These are phyloP conservation scores for Psilopogon haemacephalus DNA, from an alignment of 2,113 vertebrate species.

Conservation along the genomic window DNA sequence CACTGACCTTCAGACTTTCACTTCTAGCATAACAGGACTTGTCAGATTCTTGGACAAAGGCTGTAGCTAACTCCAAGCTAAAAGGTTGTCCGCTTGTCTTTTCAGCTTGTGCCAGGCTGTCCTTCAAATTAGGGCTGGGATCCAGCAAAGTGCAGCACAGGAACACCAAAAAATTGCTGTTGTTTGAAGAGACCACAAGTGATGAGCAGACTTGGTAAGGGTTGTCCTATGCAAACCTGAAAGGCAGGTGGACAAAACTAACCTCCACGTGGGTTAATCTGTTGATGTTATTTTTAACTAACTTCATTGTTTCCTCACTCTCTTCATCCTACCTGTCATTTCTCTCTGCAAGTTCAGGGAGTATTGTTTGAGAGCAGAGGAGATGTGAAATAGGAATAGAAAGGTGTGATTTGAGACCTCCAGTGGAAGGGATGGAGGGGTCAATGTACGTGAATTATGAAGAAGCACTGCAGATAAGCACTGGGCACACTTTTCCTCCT, in stretches of 20 bases:
- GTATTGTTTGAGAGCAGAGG: neutral
- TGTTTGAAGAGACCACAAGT: neutral
- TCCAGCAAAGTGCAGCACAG: neutral
- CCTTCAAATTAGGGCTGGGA: neutral
- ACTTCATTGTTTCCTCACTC: neutral
- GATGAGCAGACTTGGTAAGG: neutral
- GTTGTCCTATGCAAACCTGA: fast-evolving
- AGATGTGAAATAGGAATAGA: neutral
- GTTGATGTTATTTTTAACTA: neutral
- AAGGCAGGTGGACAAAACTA: neutral
- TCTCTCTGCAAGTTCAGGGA: neutral
- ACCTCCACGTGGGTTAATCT: neutral
- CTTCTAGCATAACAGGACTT: neutral
- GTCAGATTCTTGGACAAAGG: neutral
- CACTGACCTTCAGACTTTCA: neutral
- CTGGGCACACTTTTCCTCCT: fast-evolving
- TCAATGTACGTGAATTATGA: too few relatives aligned
- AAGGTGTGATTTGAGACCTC: neutral
- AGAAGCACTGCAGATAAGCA: fast-evolving
- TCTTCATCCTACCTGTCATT: neutral
- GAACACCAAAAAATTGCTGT: fast-evolving
- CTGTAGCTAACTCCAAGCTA: neutral
- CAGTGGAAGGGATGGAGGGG: neutral
- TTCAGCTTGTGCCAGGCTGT: neutral
- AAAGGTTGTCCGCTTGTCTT: neutral